Percentiles rank a stretch among this genome's conserved stretches.
Evolutionary conservation across 2,113 vertebrate genomes (phyloP).

Genomic region (Rhegmatorhina hoffmannsi): DNA sequence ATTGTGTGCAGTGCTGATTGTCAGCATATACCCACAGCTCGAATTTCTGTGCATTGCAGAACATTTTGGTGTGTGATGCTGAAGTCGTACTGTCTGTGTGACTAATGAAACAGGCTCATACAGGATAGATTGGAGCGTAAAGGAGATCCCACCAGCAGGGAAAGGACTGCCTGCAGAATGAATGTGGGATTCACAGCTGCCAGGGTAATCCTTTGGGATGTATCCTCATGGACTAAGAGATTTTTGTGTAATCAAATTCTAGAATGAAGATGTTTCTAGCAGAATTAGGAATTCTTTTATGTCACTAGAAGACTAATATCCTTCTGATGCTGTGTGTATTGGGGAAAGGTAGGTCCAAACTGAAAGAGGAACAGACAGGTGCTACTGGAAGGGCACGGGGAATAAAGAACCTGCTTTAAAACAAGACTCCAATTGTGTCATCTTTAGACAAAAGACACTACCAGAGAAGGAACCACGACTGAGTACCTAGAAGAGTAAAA

Average conservation of each 20-base stretch:
- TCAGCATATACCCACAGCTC: neutral
- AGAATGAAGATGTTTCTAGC: neutral
- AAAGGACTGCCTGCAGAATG: neutral
- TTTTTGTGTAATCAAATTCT: neutral
- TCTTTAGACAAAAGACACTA: neutral
- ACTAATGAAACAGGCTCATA: neutral
- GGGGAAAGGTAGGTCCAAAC: neutral
- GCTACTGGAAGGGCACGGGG: neutral
- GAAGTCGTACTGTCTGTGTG: neutral
- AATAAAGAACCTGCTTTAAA: neutral
- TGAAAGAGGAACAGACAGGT: neutral
- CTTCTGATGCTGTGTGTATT: neutral
- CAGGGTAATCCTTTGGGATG: neutral
- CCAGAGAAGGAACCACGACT: neutral
- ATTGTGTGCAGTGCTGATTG: neutral
- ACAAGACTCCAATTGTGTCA: neutral
- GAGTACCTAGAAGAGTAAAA: neutral
- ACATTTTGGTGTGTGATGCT: neutral
- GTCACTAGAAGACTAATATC: neutral
- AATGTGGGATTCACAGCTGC: neutral
- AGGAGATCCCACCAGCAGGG: neutral
- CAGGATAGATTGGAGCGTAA: neutral
- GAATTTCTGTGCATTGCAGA: accelerated
- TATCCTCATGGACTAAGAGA: neutral
- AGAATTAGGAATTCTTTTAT: neutral